A percentile compares a stretch with the other conserved stretches of the same genome.
Conservation (phyloP, 2,797 vertebrate species). For the Sebastes ruberrimus region DNA sequence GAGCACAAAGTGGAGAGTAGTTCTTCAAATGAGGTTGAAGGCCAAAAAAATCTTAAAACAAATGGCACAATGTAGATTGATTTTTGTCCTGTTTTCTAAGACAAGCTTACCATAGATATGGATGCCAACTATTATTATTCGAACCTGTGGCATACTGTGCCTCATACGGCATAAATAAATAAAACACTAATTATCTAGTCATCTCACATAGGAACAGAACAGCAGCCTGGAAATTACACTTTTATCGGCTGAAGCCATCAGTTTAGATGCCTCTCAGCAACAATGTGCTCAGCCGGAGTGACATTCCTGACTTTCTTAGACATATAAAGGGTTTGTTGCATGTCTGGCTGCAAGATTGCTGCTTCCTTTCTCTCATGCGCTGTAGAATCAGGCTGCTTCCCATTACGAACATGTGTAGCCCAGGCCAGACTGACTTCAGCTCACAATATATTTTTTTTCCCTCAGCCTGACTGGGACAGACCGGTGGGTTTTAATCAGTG, state of each 20-base stretch:
- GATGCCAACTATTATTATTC: not conserved
- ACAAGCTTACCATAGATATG: not conserved
- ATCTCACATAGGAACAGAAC: not conserved
- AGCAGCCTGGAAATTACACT: constrained; percentile 11
- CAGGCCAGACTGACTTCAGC: constrained; percentile 34
- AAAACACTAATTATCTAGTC: constrained; percentile 16
- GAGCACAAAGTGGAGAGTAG: not conserved
- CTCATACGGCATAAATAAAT: not conserved
- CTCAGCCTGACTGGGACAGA: not conserved
- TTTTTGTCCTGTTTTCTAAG: not conserved
- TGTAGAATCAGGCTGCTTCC: constrained; percentile 49
- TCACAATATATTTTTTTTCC: not conserved
- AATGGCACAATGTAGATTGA: not conserved
- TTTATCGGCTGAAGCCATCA: constrained; percentile 17
- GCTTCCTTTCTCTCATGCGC: constrained; percentile 37
- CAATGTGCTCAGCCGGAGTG: constrained; percentile 64
- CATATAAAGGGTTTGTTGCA: constrained; percentile 71
- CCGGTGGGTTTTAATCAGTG: not conserved
- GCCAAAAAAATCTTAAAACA: not conserved
- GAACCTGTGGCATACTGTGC: not conserved
- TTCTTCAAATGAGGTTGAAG: not conserved
- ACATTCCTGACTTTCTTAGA: constrained; percentile 83
- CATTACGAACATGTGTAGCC: constrained; percentile 64
- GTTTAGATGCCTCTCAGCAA: constrained; percentile 61
- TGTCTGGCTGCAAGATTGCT: constrained; percentile 78